Conservation (phyloP, 2,113 vertebrate species). For the Neotoma lepida region DNA sequence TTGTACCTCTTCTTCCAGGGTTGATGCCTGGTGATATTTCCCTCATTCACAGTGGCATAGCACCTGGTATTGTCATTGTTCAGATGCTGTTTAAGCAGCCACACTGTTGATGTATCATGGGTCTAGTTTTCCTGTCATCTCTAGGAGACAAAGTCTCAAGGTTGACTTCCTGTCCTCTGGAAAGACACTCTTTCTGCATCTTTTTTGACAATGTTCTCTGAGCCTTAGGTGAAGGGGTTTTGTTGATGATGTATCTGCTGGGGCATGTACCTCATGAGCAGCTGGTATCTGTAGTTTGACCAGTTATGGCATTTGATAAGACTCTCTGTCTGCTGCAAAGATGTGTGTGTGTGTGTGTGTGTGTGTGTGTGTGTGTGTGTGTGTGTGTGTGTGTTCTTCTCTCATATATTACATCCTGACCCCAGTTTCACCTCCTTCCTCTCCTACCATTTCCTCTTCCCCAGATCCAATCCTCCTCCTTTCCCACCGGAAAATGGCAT, state of each 20-base stretch:
- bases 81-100: neutral
- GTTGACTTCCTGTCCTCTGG: neutral
- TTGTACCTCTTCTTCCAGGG: neutral
- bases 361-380: neutral
- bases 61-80: neutral
- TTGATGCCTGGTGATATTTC: neutral
- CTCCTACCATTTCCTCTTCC: neutral
- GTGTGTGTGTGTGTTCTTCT: no score
- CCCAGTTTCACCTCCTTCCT: neutral
- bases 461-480: neutral
- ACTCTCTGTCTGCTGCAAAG: neutral
- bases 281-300: neutral
- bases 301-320: no score
- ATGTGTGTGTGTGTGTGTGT: neutral
- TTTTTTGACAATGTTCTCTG: neutral
- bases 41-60: neutral
- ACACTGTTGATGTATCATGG: neutral
- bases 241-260: neutral
- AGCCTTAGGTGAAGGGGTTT: neutral
- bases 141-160: neutral
- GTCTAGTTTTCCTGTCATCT: neutral
- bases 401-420: neutral
- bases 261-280: neutral
- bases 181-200: neutral
- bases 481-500: neutral